Base-by-base conservation (phyloP, 1,140 invertebrate species). In the Rhagoletis zephyria region DNA sequence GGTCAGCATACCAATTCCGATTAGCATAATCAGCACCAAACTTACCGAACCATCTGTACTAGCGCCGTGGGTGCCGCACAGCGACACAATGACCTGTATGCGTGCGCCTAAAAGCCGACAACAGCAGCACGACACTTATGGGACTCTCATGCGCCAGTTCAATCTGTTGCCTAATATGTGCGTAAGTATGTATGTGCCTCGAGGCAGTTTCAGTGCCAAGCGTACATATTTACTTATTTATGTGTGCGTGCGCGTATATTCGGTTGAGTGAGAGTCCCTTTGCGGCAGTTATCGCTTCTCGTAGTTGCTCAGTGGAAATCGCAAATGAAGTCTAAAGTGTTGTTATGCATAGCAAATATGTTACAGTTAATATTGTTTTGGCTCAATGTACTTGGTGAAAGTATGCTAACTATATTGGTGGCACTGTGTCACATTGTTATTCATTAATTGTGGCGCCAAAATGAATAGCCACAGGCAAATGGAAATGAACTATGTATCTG, bases 1-100 rank as follows among this genome's bases (percentile, higher is more conserved):
- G 74, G 74, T 81, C 74, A 81, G 56, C 45, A 42, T 56, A 19
- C 10, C 7, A n/a, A 16, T 14, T 16, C n/a, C 42, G 74, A 81
- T 81, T 81, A 81, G 48, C 48, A 56, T 81, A 81, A 81, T 81
- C 74, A 81, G 74, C 74, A n/a, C 14, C n/a, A 81, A 81, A 81
- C 51, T 56, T 42, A 51, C 19, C 45, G 48, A 59, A 81, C 16
- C 74, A 81, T 81, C 48, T 81, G 74, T 19, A 67, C 48, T 42
- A 42, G 9, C 6, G 74, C 74, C 48, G 48, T 42, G n/a, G 42
- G 74, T 48, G 19, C 19, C 4, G 30, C 9, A 16, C 45, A 30
- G 30, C 16, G n/a, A n/a, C 19, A 42, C 9, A 48, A 48, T n/a
- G 16, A 59, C 30, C 30, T 30, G 30, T 42, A 81, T 56, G 45